These are phyloP conservation scores for Cordylochernes scorpioides DNA, from an alignment of 2,888 invertebrate species.

Conservation along the genomic window DNA sequence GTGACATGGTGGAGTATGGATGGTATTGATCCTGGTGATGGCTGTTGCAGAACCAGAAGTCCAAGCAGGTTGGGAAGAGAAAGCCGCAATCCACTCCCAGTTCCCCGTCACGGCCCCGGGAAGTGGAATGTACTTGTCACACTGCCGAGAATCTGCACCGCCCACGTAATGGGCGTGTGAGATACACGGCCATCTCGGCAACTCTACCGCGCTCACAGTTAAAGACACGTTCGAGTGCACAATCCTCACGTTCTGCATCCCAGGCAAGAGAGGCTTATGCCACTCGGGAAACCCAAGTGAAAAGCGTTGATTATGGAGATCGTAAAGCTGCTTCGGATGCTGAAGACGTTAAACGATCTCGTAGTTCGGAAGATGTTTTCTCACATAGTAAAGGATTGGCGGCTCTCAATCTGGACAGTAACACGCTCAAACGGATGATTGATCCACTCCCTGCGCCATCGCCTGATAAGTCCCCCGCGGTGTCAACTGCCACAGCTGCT, in stretches of 20 bases:
- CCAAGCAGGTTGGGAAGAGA: constrained; percentile 38
- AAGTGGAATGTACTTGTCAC: constrained; percentile 47
- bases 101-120: constrained; percentile 52
- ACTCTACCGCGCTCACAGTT: constrained; percentile 15
- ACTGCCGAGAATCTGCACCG: constrained; percentile 50
- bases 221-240: constrained; percentile 7
- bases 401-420: constrained; percentile 36
- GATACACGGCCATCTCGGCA: constrained; percentile 14
- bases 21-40: too few species aligned
- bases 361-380: constrained; percentile 63
- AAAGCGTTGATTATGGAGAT: constrained; percentile 29
- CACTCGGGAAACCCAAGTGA: constrained; percentile 20
- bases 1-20: too few species aligned
- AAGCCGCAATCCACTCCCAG: constrained; percentile 78
- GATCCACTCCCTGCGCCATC: constrained; percentile 56
- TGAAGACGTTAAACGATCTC: constrained; percentile 33
- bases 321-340: not conserved
- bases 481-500: constrained; percentile 12
- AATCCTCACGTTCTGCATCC: constrained; percentile 1
- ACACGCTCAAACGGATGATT: constrained; percentile 69
- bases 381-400: constrained; percentile 17
- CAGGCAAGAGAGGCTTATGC: constrained; percentile 7
- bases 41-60: too few species aligned
- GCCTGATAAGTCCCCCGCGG: constrained; percentile 20
- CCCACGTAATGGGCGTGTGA: constrained; percentile 28